Evolutionary conservation across 1,140 invertebrate species (phyloP), one percentile per base, ranked within the genome.

Genomic region (Phocides pigmalion): DNA sequence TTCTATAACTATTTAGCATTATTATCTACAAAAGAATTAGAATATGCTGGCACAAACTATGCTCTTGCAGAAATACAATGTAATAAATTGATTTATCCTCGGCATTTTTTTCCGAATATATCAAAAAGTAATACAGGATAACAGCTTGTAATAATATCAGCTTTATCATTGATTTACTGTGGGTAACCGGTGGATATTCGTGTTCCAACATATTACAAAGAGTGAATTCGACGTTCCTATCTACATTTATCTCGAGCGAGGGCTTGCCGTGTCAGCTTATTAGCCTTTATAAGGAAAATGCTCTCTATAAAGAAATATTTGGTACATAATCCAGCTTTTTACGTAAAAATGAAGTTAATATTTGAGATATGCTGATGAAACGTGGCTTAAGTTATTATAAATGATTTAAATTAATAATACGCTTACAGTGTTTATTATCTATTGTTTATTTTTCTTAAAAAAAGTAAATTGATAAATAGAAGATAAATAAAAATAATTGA

Each of bases 241-340:
- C 50, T 35, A 15, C 50, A 53, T 39, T 41, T 54, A 54, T 54
- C 35, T 32, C 50, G 1, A 32, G 5, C 17, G 4, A 3, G 16
- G 19, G 16, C 51, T 25, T 4, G 46, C 51, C 37, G 12, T 39
- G 51, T 41, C 51, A 54, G 51, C 37, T 54, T 54, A 54, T 54
- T 54, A 54, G 15, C 51, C 39, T 53, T 54, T 41, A 41, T 41
- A 54, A 54, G 19, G 51, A 41, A 54, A 41, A 39, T 54, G 4
- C 41, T 54, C n/a, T 54, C 35, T 12, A 22, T 41, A 22, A 54
- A 16, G 28, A 53, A 14, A 49, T 28, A 32, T n/a, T n/a, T n/a
- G 12, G 49, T n/a, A n/a, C n/a, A n/a, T n/a, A n/a, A n/a, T n/a
- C 11, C 8, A 12, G 49, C 6, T 17, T 12, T 37, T 53, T 54